These are phyloP conservation scores for Ramazzottius varieornatus DNA, from an alignment of 2,888 invertebrate species.

Conservation along the genomic window DNA sequence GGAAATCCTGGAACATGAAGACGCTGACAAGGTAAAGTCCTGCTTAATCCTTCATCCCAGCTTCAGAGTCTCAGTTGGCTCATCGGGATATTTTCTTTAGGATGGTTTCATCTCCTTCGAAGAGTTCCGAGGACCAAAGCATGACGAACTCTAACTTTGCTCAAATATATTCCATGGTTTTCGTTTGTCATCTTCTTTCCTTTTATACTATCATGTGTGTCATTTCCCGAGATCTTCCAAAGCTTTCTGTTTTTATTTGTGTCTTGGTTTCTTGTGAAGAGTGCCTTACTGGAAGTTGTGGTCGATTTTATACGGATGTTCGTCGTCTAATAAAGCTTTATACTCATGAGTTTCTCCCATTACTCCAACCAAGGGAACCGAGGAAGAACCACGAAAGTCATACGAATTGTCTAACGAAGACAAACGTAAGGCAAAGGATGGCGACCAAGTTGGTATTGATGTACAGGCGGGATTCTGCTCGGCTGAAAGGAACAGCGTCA, in stretches of 20 bases:
- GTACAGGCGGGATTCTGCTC: background rate
- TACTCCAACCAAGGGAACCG: no score
- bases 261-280: no score
- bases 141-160: slow-evolving; percentile 80
- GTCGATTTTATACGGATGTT: no score
- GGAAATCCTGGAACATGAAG: slow-evolving; percentile 89
- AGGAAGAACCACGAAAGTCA: no score
- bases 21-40: slow-evolving; percentile 46
- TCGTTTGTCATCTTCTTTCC: background rate
- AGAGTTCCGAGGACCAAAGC: slow-evolving; percentile 87
- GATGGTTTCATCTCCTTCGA: slow-evolving; percentile 83
- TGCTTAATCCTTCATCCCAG: background rate
- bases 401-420: no score
- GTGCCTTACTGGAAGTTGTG: no score
- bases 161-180: background rate
- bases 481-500: slow-evolving; percentile 20
- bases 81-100: slow-evolving; percentile 8
- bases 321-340: no score
- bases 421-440: no score
- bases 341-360: no score
- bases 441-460: background rate
- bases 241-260: no score
- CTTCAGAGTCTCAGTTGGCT: background rate
- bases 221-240: background rate
- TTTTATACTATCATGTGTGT: background rate